Base-by-base conservation (phyloP, 2,113 vertebrate genomes). In the Takifugu bimaculatus region DNA sequence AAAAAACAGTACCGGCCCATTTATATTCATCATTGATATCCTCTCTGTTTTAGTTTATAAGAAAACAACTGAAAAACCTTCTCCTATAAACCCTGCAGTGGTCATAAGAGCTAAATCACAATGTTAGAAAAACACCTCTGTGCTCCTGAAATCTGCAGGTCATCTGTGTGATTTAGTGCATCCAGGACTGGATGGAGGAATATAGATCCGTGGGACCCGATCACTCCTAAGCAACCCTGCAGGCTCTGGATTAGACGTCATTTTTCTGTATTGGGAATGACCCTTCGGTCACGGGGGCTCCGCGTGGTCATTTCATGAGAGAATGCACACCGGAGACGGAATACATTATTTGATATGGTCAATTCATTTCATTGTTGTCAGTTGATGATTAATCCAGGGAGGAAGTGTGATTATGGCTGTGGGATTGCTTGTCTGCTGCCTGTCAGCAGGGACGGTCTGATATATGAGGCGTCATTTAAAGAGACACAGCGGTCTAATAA, bases 251-350 rank as follows among this genome's bases (percentile, higher is more conserved):
- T 60, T 47, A 57, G 60, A 61, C 63, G 50, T 64, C 0, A 57
- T 77, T 67, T 57, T 28, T 77, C 67, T 64, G 66, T 63, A 76
- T 70, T 54, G 57, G 25, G 70, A 70, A 60, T 35, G 58, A 64
- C 35, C 48, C 51, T 66, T 49, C n/a, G 11, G 32, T 65, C 44
- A 54, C 9, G 4, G n/a, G 20, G 12, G 42, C n/a, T 57, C 50
- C 6, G 44, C 44, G 3, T 45, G 4, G 58, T 42, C 61, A 42
- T 44, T 63, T 43, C 47, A 76, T 62, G 58, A 70, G 60, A 61
- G 26, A 55, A 50, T 51, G 26, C 49, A 25, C 58, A 11, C 58
- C 49, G 47, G 58, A 73, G 54, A 70, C 50, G 49, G 43, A 26
- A 56, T 27, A 58, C 5, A 43, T 27, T 35, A 54, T 53, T 28